Base-by-base conservation (phyloP, 2,888 invertebrate species). In the Catocala fraxini region DNA sequence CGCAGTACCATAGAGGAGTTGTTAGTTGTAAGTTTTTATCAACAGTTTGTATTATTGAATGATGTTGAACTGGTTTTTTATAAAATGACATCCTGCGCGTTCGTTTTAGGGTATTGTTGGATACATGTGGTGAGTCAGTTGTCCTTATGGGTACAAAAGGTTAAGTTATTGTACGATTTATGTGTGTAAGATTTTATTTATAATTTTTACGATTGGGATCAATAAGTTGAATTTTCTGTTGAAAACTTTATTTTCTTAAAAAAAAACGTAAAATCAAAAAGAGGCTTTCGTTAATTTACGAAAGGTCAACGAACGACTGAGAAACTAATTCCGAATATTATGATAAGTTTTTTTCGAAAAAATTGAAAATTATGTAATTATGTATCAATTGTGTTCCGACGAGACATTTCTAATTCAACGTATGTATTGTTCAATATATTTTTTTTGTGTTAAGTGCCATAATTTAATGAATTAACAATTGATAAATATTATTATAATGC, bases 391-490 rank as follows among this genome's bases (percentile, higher is more conserved):
- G 66, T 71, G 56, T 80, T 88, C 83, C 81, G 79, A 83, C 89
- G 87, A 83, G 90, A 91, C 90, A 89, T 91, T 86, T 70, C 62
- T 84, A 83, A 86, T 86, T 88, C 84, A 84, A 77, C 84, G 77
- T 91, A 91, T 91, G 83, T 92, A 90, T 90, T 89, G 83, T 89
- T 70, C 68, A 73, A 65, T n/a, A 84, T 89, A 53, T 63, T 87
- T 90, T 86, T 84, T 89, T 92, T 93, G 81, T 89, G 85, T 93
- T 93, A 91, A 93, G 94, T 94, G 94, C 94, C 94, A 94, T 94
- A 94, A 93, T 92, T 93, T 92, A 91, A 93, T 89, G 89, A 93
- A 91, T 91, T 93, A 94, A 93, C 92, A 92, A 91, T 90, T 85
- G 89, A 92, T 91, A 90, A 91, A 83, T 91, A 91, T 89, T 91